Conservation (phyloP, 1,140 invertebrate species). For the Scaptomyza hsui region DNA sequence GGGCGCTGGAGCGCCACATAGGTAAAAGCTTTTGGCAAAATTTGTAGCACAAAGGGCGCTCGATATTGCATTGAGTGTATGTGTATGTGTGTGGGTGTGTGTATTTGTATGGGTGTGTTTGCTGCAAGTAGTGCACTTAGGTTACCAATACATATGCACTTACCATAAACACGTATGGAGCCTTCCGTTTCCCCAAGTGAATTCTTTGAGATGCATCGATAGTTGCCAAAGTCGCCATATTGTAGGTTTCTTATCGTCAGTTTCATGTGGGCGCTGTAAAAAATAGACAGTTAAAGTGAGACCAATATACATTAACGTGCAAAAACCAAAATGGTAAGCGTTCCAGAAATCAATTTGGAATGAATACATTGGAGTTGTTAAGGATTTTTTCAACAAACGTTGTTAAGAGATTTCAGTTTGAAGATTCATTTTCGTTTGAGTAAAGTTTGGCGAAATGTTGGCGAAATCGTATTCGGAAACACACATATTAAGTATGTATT, state of each 20-base stretch:
- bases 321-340: background rate
- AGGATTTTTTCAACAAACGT: too few species aligned
- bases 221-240: conserved; percentile 91
- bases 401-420: too few species aligned
- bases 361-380: background rate
- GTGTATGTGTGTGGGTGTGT: conserved; percentile 20
- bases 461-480: conserved; percentile 12
- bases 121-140: conserved; percentile 77
- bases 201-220: conserved; percentile 96
- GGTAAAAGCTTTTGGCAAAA: conserved; percentile 81
- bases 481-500: background rate
- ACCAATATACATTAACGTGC: conserved; percentile 7
- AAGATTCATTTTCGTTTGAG: background rate
- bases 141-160: conserved; percentile 83
- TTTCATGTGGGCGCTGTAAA: conserved; percentile 91
- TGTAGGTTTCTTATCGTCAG: conserved; percentile 92
- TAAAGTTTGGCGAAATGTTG: background rate
- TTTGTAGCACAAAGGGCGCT: conserved; percentile 78
- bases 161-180: conserved; percentile 95
- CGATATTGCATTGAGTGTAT: conserved; percentile 68
- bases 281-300: conserved; percentile 39
- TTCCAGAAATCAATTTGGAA: conserved; percentile 4
- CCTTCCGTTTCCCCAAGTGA: conserved; percentile 96
- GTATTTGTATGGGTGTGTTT: conserved; percentile 39
- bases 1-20: conserved; percentile 63